Evolutionary conservation across 2,888 invertebrate species (phyloP), one percentile per base, ranked within the genome.

Genomic region (Celastrina argiolus): DNA sequence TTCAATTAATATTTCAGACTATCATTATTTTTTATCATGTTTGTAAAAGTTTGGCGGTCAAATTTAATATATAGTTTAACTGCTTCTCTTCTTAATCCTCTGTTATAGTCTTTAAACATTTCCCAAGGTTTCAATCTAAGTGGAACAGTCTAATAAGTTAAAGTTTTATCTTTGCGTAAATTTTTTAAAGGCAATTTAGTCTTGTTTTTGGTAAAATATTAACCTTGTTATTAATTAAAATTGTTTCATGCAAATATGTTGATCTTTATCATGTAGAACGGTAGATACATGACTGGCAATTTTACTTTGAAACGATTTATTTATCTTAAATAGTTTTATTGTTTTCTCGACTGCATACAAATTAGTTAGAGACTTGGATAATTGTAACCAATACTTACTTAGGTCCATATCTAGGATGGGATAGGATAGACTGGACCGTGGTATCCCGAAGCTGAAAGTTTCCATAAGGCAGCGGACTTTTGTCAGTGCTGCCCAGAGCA

Each of bases 371-470:
- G 31, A 12, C 36, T 36, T 36, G 36, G 36, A 22, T 10, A 22
- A 8, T 22, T 18, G 18, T 10, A 12, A 22, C 5, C 12, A 51
- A 2, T 22, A 92, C 94, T 92, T 92, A 96, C 94, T 96, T 95
- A 68, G 97, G 96, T 78, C 97, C 97, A 92, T 97, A 97, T 85
- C 97, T 92, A 61, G 97, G 97, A 88, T 97, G 97, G 59, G 95
- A 94, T 65, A 97, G 84, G 73, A 98, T 98, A 66, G 97, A 97
- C 87, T 98, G 97, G 65, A 98, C 97, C 64, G 97, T 97, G 68
- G 97, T 97, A 80, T 98, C 97, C 69, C 97, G 92, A 45, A 98
- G 93, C 82, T 97, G 97, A 88, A 98, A 98, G 85, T 98, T 98
- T 67, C 98, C 98, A 85, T 97, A 97, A 67, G 97, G 97, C 76